Evolutionary conservation across 2,113 vertebrate species (phyloP), one percentile per base, ranked within the genome.

Genomic region (Ahaetulla prasina): DNA sequence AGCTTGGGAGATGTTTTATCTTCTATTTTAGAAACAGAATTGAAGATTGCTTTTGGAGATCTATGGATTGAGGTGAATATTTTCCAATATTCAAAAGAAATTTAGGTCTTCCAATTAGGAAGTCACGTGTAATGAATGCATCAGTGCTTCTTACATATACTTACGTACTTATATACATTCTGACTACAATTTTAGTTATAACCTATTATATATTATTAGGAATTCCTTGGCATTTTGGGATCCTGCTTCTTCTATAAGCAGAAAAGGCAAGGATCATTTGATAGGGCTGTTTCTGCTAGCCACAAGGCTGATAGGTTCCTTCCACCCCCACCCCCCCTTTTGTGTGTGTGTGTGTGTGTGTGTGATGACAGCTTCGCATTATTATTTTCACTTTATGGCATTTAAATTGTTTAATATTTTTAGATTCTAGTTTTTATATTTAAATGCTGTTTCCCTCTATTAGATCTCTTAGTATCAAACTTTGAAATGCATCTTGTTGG

Each of bases 21-120:
- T 89, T 97, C 97, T 89, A 98, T 99, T 95, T 96, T 99, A 93
- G 98, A 98, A 97, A 98, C 97, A 30, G 99, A 99, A 97, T 99
- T 99, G 99, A 99, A 98, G 97, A 97, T 97, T 12, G 98, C 95
- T 10, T 99, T 96, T 25, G 98, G 97, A 89, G 97, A 98, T 8
- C 96, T 99, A 1, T 99, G 99, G 99, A 94, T 96, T 49, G 98
- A 99, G 98, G 99, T 99, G 93, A 94, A 95, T 89, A 20, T 54
- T 88, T 22, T 85, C 80, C 35, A n/a, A 25, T 30, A n/a, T 91
- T 35, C 52, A 84, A 85, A 55, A 55, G 80, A 85, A 91, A 22
- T 55, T 85, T 22, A 45, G 27, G 8, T 18, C 47, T 68, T 90
- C 9, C 49, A 60, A 27, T 45, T 30, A 68, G n/a, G n/a, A 68